These are phyloP conservation scores for Dipodomys spectabilis DNA, from an alignment of 2,113 vertebrate genomes.

Conservation along the genomic window DNA sequence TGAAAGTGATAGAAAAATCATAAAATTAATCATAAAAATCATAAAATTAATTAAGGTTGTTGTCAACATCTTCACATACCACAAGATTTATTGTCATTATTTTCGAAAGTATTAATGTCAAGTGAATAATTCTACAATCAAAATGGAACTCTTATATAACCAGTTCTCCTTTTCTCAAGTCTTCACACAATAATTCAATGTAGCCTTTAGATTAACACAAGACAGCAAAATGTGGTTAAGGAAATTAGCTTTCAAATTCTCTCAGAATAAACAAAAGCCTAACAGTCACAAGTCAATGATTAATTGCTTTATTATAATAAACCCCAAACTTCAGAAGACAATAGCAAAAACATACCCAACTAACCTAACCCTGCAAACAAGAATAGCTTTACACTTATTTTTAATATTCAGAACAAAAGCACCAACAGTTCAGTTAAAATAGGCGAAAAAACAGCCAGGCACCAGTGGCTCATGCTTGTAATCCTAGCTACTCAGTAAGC, in stretches of 20 bases:
- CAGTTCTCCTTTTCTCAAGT: neutral
- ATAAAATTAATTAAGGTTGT: neutral
- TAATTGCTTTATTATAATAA: slow-evolving; percentile 13
- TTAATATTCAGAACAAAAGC: slow-evolving; percentile 53
- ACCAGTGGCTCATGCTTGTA: no score
- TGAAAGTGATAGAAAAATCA: slow-evolving; percentile 15
- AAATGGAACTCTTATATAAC: neutral
- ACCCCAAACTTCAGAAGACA: neutral
- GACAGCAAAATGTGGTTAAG: neutral
- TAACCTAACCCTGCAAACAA: slow-evolving; percentile 52
- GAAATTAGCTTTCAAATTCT: neutral
- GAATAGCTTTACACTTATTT: slow-evolving; percentile 69
- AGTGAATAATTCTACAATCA: neutral
- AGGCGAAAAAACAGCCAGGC: neutral
- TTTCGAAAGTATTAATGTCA: slow-evolving; percentile 20
- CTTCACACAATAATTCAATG: neutral
- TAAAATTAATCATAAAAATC: neutral
- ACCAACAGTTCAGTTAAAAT: slow-evolving; percentile 61
- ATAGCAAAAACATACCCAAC: slow-evolving; percentile 19
- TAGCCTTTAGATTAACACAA: slow-evolving; percentile 1
- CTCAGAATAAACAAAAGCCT: slow-evolving; percentile 33
- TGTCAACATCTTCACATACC: neutral
- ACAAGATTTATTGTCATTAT: neutral
- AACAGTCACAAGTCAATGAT: neutral
- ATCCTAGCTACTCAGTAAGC: no score